Conservation (phyloP, 2,888 invertebrate genomes). For the Tiphia femorata region DNA sequence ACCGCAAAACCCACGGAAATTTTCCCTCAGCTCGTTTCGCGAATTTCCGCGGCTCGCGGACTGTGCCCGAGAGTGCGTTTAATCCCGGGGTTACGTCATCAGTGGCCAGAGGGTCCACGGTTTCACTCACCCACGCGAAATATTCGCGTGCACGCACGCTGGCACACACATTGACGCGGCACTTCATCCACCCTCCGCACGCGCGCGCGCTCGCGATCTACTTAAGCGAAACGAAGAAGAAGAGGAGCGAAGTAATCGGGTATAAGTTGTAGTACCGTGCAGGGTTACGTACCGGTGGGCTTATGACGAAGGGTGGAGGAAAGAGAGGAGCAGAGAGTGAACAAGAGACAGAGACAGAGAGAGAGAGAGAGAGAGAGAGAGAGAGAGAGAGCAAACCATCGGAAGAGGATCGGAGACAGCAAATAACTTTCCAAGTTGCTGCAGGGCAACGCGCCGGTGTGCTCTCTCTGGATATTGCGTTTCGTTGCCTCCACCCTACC, state of each 20-base stretch:
- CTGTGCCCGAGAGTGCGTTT: too few relatives aligned
- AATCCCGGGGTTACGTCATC: too few relatives aligned
- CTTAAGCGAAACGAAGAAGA: too few relatives aligned
- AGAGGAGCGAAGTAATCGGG: slow-evolving; percentile 37
- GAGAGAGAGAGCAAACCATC: not conserved
- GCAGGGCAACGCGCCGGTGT: slow-evolving; percentile 22
- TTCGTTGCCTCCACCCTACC: slow-evolving; percentile 11
- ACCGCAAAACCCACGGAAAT: too few relatives aligned
- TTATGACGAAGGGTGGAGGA: not conserved
- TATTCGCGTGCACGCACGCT: too few relatives aligned
- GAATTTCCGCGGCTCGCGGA: too few relatives aligned
- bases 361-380: not conserved
- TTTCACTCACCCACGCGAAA: too few relatives aligned
- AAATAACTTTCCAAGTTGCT: slow-evolving; percentile 46
- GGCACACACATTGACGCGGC: too few relatives aligned
- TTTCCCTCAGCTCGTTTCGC: too few relatives aligned
- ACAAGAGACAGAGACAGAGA: not conserved
- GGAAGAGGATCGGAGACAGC: slow-evolving; percentile 25
- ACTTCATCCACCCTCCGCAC: too few relatives aligned
- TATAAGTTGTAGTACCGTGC: not conserved
- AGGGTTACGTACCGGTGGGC: not conserved
- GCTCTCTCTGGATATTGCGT: slow-evolving; percentile 39
- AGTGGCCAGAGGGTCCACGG: too few relatives aligned
- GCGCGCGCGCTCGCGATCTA: too few relatives aligned
- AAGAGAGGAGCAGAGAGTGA: not conserved